Conservation (phyloP, 2,113 vertebrate genomes). For the Austrofundulus limnaeus region DNA sequence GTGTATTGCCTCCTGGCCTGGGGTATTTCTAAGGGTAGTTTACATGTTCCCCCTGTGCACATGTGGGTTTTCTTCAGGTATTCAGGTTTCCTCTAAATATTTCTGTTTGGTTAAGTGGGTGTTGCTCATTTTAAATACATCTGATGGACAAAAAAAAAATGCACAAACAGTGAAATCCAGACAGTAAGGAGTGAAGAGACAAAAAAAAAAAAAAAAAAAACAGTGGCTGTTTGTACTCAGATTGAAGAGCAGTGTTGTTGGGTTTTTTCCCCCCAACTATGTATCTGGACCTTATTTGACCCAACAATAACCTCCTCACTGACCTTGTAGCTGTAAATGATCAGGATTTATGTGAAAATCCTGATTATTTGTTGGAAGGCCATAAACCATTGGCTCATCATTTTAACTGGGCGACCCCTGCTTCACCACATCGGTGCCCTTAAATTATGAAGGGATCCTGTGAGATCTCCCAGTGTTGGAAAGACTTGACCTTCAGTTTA, state of each 20-base stretch:
- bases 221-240: constrained; percentile 34
- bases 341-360: constrained; percentile 76
- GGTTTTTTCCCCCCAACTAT: constrained; percentile 35
- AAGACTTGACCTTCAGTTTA: neutral
- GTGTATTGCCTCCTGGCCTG: too few species aligned
- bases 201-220: constrained; percentile 43
- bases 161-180: too few species aligned
- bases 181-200: constrained; percentile 34
- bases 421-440: constrained; percentile 59
- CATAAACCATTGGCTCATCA: constrained; percentile 59
- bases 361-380: constrained; percentile 68
- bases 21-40: too few species aligned
- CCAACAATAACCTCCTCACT: constrained; percentile 44
- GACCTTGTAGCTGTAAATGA: too few species aligned
- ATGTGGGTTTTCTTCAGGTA: too few species aligned
- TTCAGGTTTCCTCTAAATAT: too few species aligned
- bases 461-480: too few species aligned
- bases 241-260: constrained; percentile 58
- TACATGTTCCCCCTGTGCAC: too few species aligned
- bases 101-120: too few species aligned
- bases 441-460: constrained; percentile 34
- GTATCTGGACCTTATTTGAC: constrained; percentile 51
- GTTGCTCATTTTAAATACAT: too few species aligned
- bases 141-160: too few species aligned
- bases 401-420: constrained; percentile 50